phyloP scores from a whole-genome alignment of 23 tunicate genomes.

The Ascidia mentula region DNA sequence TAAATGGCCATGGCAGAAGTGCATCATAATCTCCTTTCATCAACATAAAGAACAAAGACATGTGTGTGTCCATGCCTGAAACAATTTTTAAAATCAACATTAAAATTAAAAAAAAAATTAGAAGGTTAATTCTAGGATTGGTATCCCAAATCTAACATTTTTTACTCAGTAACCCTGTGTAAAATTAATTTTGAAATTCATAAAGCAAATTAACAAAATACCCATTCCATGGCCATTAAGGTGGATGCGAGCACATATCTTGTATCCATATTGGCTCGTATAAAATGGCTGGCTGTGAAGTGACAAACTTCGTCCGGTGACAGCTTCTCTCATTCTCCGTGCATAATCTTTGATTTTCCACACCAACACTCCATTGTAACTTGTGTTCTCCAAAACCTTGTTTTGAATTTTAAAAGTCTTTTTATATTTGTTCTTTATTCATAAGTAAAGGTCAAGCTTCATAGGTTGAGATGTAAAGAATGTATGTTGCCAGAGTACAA shows the following conservation, averaged over 20 bases:
- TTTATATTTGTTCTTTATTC: neutral
- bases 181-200: neutral
- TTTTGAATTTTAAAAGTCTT: neutral
- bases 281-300: slow-evolving; percentile 90
- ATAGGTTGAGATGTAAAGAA: no score
- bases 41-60: slow-evolving; percentile 88
- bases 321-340: slow-evolving; percentile 66
- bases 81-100: no score
- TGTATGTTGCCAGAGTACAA: no score
- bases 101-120: no score
- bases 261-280: slow-evolving; percentile 88
- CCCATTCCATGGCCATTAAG: slow-evolving; percentile 97
- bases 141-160: no score
- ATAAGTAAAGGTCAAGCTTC: no score
- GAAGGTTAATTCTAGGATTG: no score
- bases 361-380: slow-evolving; percentile 64
- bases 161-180: neutral
- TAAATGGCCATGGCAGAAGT: slow-evolving; percentile 87
- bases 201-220: neutral
- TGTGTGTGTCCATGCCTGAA: slow-evolving; percentile 87
- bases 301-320: slow-evolving; percentile 72
- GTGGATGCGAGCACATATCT: slow-evolving; percentile 85
- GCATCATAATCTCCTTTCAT: slow-evolving; percentile 97
- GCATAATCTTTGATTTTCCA: slow-evolving; percentile 80
- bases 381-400: slow-evolving; percentile 86